phyloP scores from a whole-genome alignment of 37 sponge, comb jelly and placozoan species.

The Bolinopsis microptera region DNA sequence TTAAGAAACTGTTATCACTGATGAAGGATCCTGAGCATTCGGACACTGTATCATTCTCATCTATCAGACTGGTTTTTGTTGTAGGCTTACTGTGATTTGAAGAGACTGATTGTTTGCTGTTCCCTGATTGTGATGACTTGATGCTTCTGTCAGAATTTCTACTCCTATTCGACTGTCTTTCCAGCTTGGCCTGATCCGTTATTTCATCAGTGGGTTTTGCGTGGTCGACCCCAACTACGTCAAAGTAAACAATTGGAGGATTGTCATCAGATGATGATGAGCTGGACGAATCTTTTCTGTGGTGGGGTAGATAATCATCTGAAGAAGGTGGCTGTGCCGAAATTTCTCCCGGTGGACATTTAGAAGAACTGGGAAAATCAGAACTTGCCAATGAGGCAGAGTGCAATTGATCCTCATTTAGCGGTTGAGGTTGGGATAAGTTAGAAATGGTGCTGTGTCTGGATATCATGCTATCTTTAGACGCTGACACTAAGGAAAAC shows the following conservation, averaged over 20 bases:
- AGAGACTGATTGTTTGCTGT: not conserved
- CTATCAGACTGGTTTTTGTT: not conserved
- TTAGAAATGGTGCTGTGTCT: not conserved
- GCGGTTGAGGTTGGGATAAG: not conserved
- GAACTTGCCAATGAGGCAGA: not conserved
- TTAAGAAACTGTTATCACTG: slow-evolving; percentile 27
- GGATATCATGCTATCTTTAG: not conserved
- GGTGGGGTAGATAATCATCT: not conserved
- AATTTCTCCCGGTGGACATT: not conserved
- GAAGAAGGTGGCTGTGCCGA: not conserved
- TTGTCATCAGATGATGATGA: not conserved
- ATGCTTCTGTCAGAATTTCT: not conserved
- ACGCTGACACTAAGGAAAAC: not conserved
- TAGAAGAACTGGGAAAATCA: too few relatives aligned
- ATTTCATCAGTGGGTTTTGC: not conserved
- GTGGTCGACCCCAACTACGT: not conserved
- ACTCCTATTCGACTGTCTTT: not conserved
- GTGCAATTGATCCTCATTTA: not conserved
- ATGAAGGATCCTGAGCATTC: not conserved
- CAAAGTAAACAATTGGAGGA: not conserved
- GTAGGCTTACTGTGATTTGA: not conserved
- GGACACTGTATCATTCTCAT: not conserved
- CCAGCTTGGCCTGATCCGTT: not conserved
- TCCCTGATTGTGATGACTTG: not conserved
- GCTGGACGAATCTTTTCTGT: not conserved